Percentiles rank a stretch among this genome's conserved stretches.
These are phyloP conservation scores for Dicyema japonicum DNA, from an alignment of 1,140 invertebrate genomes.

Conservation along the genomic window DNA sequence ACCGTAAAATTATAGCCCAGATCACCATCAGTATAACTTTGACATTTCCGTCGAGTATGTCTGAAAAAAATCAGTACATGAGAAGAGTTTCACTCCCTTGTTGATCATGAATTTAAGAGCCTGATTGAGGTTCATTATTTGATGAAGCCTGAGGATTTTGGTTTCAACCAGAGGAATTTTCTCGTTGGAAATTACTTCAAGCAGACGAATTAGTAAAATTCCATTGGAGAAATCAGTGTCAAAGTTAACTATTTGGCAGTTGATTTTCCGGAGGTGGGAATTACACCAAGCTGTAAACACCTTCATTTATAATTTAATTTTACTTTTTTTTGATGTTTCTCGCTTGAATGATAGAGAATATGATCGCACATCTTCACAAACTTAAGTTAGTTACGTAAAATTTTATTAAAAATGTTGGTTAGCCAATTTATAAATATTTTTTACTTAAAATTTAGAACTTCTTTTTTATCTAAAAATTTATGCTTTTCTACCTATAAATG, in stretches of 20 bases:
- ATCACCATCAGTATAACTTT: conserved; percentile 99
- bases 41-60: conserved; percentile 95
- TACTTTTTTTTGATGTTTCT: conserved; percentile 88
- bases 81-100: conserved; percentile 87
- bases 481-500: too few species aligned
- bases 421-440: too few species aligned
- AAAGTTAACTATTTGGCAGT: conserved; percentile 85
- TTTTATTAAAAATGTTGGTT: too few species aligned
- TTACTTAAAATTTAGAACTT: too few species aligned
- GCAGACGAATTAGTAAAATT: conserved; percentile 76
- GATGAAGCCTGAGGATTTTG: conserved; percentile 97
- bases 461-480: too few species aligned
- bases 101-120: conserved; percentile 93
- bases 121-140: conserved; percentile 98
- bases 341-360: conserved; percentile 82
- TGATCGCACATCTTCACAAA: conserved; percentile 1
- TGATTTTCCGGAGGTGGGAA: conserved; percentile 85
- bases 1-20: conserved; percentile 95
- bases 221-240: conserved; percentile 97
- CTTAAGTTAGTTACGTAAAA: too few species aligned
- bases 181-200: conserved; percentile 68
- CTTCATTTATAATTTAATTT: conserved; percentile 5
- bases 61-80: conserved; percentile 31
- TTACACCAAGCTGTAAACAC: conserved; percentile 95
- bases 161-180: conserved; percentile 81